These are phyloP conservation scores for Urocynchramus pylzowi DNA, from an alignment of 2,113 vertebrate species.

Conservation along the genomic window DNA sequence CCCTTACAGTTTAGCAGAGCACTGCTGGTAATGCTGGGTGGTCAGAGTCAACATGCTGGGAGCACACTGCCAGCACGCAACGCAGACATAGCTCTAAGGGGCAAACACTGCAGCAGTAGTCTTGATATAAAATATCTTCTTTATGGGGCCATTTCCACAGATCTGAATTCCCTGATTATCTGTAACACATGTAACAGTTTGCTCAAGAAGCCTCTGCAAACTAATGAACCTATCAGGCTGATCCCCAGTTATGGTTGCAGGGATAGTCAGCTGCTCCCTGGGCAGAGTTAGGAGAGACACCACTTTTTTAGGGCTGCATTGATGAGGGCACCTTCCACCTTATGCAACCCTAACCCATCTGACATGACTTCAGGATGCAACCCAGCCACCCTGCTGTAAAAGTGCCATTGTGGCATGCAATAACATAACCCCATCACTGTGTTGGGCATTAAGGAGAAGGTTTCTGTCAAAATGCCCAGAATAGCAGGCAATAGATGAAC, in stretches of 20 bases:
- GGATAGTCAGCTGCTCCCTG: not conserved
- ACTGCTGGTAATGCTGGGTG: not conserved
- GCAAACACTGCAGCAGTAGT: not conserved
- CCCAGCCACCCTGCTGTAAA: not conserved
- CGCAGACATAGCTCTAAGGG: not conserved
- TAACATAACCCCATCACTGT: fast-evolving
- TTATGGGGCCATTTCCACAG: not conserved
- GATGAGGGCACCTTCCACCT: not conserved
- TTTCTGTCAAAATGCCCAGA: not conserved
- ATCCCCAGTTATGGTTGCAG: fast-evolving
- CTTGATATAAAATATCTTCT: not conserved
- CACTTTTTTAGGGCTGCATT: not conserved
- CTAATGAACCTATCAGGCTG: not conserved
- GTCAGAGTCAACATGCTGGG: not conserved
- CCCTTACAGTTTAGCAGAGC: not conserved
- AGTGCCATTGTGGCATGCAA: not conserved
- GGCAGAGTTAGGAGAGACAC: not conserved
- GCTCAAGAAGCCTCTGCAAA: not conserved
- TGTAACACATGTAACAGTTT: not conserved
- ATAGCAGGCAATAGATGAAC: not conserved
- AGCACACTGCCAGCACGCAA: not conserved
- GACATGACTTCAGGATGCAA: not conserved
- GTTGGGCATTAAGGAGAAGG: not conserved
- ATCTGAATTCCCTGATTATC: not conserved
- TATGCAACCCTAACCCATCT: not conserved